Conservation (phyloP, 2,797 vertebrate genomes). For the Rhinichthys osculus region DNA sequence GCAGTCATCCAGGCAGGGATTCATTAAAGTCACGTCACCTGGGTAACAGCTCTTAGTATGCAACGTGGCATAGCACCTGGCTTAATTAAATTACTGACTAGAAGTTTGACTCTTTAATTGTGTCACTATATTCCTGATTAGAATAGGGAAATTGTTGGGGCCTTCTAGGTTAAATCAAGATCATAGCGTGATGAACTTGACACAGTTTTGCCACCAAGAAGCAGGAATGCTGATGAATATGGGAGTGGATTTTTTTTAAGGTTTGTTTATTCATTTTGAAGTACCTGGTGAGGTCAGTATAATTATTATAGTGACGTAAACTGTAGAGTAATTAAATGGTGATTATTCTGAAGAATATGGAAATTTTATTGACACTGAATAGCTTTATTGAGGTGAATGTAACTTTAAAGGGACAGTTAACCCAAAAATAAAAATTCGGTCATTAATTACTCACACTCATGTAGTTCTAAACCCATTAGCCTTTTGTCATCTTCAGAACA, state of each 20-base stretch:
- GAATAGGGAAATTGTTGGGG: slow-evolving; percentile 50
- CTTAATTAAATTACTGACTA: slow-evolving; percentile 63
- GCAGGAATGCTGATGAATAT: slow-evolving; percentile 23
- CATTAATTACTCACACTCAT: too few relatives aligned
- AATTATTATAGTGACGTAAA: not conserved
- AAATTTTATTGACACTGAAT: not conserved
- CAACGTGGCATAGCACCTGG: slow-evolving; percentile 42
- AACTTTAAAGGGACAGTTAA: too few relatives aligned
- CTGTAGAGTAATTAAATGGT: not conserved
- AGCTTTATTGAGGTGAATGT: not conserved
- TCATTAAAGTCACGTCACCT: slow-evolving; percentile 49
- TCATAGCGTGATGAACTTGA: slow-evolving; percentile 54
- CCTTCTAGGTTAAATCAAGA: slow-evolving; percentile 58
- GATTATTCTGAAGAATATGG: not conserved
- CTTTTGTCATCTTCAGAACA: too few relatives aligned
- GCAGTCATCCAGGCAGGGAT: slow-evolving; percentile 47
- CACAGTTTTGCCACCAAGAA: slow-evolving; percentile 26
- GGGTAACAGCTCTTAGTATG: slow-evolving; percentile 55
- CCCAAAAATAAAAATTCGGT: too few relatives aligned
- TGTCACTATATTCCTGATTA: slow-evolving; percentile 54
- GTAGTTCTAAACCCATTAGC: too few relatives aligned
- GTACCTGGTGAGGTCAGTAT: not conserved
- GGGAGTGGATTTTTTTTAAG: slow-evolving; percentile 3
- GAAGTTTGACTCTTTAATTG: slow-evolving; percentile 56
- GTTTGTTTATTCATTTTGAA: not conserved